Conservation (phyloP, 2,888 invertebrate genomes). For the Candidula unifasciata region DNA sequence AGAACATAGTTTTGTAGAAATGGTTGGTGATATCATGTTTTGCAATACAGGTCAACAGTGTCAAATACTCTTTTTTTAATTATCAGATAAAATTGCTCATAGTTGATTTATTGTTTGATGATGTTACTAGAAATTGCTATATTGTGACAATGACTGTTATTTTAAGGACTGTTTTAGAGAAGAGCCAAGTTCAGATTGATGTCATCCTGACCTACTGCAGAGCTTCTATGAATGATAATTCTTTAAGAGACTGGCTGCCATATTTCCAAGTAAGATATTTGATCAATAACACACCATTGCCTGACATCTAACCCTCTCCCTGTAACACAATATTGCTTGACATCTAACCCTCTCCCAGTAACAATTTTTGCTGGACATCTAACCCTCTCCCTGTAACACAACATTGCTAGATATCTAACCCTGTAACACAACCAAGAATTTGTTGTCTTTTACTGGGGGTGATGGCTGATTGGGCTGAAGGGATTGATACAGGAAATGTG, state of each 20-base stretch:
- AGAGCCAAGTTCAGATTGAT: constrained; percentile 83
- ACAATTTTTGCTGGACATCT: too few relatives aligned
- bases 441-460: too few relatives aligned
- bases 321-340: background rate
- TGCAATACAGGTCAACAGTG: too few relatives aligned
- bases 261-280: constrained; percentile 84
- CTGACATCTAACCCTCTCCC: background rate
- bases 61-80: too few relatives aligned
- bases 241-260: constrained; percentile 85
- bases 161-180: constrained; percentile 82
- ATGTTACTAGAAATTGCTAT: background rate
- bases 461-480: too few relatives aligned
- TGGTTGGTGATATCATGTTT: too few relatives aligned
- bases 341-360: too few relatives aligned
- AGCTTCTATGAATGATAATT: constrained; percentile 88
- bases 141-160: background rate
- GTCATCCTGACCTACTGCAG: constrained; percentile 88
- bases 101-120: background rate
- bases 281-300: background rate
- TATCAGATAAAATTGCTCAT: too few relatives aligned
- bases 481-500: too few relatives aligned
- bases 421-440: too few relatives aligned
- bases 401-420: background rate
- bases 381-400: background rate
- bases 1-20: too few relatives aligned